phyloP scores from a whole-genome alignment of 2,888 invertebrate genomes.

The Spodoptera exigua region DNA sequence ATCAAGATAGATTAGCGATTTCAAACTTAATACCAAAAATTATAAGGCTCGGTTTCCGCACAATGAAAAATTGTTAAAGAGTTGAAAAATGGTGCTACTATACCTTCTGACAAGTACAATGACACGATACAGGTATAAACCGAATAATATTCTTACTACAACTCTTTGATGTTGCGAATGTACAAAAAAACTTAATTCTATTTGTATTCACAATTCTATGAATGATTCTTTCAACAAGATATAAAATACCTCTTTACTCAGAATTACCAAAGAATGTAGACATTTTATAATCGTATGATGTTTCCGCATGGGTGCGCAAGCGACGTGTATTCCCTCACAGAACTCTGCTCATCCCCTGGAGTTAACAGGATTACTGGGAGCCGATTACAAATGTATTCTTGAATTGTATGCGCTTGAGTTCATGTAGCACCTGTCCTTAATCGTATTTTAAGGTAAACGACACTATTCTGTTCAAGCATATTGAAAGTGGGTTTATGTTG shows the following conservation, averaged over 20 bases:
- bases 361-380: conserved; percentile 43
- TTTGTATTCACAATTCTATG: background rate
- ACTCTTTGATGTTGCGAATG: too few relatives aligned
- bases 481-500: background rate
- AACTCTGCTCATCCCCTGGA: conserved; percentile 33
- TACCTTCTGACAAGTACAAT: too few relatives aligned
- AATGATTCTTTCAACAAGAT: background rate
- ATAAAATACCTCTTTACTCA: conserved; percentile 4
- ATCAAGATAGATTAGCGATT: too few relatives aligned
- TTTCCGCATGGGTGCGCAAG: conserved; percentile 27
- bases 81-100: too few relatives aligned
- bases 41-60: too few relatives aligned
- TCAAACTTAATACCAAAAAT: too few relatives aligned
- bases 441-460: conserved; percentile 1
- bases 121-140: too few relatives aligned
- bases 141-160: too few relatives aligned
- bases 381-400: conserved; percentile 32
- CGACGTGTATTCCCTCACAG: conserved; percentile 14
- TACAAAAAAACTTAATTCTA: too few relatives aligned
- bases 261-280: conserved; percentile 11
- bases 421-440: conserved; percentile 32
- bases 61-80: too few relatives aligned
- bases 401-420: conserved; percentile 29
- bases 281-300: conserved; percentile 21
- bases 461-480: background rate